A percentile compares a stretch with the other conserved stretches of the same genome.
phyloP scores from a whole-genome alignment of 2,888 invertebrate species.

The Salpingus planirostris region DNA sequence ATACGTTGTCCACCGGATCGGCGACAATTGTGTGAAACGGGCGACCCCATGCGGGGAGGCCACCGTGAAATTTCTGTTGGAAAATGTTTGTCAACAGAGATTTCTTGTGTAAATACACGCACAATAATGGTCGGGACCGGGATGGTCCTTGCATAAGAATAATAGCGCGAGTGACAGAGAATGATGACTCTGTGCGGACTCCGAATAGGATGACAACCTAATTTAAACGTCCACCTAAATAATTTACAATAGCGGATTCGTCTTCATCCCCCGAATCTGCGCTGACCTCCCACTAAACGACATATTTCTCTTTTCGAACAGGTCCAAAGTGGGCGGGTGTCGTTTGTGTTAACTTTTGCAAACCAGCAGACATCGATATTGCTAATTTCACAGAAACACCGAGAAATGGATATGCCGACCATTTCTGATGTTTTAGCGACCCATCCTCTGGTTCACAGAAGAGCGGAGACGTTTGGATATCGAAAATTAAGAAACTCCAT shows the following conservation, averaged over 20 bases:
- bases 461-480: too few species aligned
- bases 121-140: constrained; percentile 29
- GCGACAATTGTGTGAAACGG: constrained; percentile 36
- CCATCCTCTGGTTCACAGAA: too few species aligned
- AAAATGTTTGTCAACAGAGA: constrained; percentile 43
- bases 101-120: constrained; percentile 39
- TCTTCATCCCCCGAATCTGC: neutral
- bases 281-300: too few species aligned
- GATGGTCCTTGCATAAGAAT: constrained; percentile 25
- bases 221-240: constrained; percentile 26
- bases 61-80: constrained; percentile 41
- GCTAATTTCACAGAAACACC: too few species aligned
- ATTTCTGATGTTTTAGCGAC: too few species aligned
- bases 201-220: constrained; percentile 38
- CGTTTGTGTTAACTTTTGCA: too few species aligned
- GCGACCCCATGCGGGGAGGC: constrained; percentile 34
- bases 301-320: too few species aligned
- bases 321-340: too few species aligned
- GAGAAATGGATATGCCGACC: too few species aligned
- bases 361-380: too few species aligned
- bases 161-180: constrained; percentile 37
- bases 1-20: constrained; percentile 27
- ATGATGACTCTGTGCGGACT: constrained; percentile 33
- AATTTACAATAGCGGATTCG: constrained; percentile 4
- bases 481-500: too few species aligned